A percentile compares a stretch with the other conserved stretches of the same genome.
Conservation (phyloP, 2,888 invertebrate species). For the Molorchus minor region DNA sequence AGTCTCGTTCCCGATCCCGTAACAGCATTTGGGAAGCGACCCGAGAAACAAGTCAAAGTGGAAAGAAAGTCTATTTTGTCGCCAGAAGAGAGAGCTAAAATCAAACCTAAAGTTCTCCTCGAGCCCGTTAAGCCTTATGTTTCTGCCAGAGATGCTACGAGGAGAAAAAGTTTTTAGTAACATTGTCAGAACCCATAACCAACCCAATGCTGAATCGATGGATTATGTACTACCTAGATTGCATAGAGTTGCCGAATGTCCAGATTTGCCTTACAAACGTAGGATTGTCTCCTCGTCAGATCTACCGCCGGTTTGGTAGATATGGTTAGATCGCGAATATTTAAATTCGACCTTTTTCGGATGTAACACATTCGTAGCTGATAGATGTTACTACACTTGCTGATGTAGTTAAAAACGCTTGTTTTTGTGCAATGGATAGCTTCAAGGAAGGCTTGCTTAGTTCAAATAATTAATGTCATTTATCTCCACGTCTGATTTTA, state of each 20-base stretch:
- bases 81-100: constrained; percentile 70
- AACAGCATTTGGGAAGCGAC: constrained; percentile 81
- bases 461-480: background rate
- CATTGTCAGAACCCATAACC: constrained; percentile 69
- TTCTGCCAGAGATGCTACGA: constrained; percentile 73
- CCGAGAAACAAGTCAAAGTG: constrained; percentile 48
- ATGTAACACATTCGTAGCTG: background rate
- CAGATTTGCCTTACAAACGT: constrained; percentile 61
- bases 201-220: constrained; percentile 66
- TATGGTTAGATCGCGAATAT: constrained; percentile 7
- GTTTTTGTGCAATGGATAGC: no score
- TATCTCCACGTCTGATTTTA: background rate
- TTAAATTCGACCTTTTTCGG: background rate
- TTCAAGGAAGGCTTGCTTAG: no score
- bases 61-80: constrained; percentile 64
- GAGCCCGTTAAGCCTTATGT: constrained; percentile 74
- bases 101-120: constrained; percentile 69
- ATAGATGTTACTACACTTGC: background rate
- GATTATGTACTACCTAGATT: constrained; percentile 72
- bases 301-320: constrained; percentile 49
- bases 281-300: constrained; percentile 65
- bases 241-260: constrained; percentile 66
- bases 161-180: constrained; percentile 70
- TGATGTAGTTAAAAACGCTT: background rate
- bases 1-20: constrained; percentile 85